Percentiles rank a stretch among this genome's conserved stretches.
Conservation (phyloP, 2,797 vertebrate species). For the Linurgus olivaceus region DNA sequence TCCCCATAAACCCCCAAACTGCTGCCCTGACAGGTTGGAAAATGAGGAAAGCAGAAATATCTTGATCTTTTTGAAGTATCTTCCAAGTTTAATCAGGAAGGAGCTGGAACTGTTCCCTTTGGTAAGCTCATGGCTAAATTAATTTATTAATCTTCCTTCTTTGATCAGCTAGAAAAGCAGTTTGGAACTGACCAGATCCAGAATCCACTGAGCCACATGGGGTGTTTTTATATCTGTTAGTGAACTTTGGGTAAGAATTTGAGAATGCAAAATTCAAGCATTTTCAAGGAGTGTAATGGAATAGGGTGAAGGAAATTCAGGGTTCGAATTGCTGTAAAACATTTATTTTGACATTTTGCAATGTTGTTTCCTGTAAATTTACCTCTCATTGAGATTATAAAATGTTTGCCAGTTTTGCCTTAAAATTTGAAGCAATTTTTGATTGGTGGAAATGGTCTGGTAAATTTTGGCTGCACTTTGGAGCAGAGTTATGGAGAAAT, state of each 20-base stretch:
- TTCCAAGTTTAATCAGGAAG: neutral
- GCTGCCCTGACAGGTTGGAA: neutral
- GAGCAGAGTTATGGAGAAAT: neutral
- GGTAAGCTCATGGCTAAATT: neutral
- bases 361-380: neutral
- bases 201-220: neutral
- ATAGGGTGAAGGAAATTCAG: neutral
- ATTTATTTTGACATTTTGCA: neutral
- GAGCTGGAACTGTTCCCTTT: neutral
- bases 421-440: neutral
- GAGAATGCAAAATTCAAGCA: neutral
- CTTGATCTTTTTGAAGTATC: fast-evolving
- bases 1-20: neutral
- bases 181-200: neutral
- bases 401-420: fast-evolving
- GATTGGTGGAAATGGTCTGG: neutral
- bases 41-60: neutral
- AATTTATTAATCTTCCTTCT: neutral
- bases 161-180: neutral
- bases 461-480: neutral
- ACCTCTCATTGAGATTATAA: neutral
- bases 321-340: neutral
- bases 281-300: neutral
- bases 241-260: neutral
- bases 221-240: neutral